phyloP scores from a whole-genome alignment of 2,888 invertebrate genomes.

The Cheilosia scutellata region DNA sequence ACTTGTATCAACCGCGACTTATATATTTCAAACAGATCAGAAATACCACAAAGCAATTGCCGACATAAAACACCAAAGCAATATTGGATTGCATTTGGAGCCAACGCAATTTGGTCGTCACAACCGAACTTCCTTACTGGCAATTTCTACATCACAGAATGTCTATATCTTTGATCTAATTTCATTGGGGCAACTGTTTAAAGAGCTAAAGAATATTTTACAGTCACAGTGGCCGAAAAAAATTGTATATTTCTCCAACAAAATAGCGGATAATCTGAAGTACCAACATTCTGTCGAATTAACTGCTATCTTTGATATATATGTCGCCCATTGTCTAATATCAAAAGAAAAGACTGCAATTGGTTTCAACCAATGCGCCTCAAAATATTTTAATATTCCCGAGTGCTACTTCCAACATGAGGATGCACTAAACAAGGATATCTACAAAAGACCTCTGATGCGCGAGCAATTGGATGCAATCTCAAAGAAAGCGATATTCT shows the following conservation, averaged over 20 bases:
- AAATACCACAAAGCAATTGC: constrained; percentile 79
- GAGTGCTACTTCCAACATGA: constrained; percentile 73
- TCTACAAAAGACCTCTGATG: constrained; percentile 77
- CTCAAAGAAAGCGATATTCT: constrained; percentile 77
- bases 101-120: constrained; percentile 78
- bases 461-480: constrained; percentile 62
- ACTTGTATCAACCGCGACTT: constrained; percentile 60
- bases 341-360: constrained; percentile 69
- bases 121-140: constrained; percentile 76
- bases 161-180: constrained; percentile 80
- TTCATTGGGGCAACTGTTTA: constrained; percentile 77
- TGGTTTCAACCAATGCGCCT: constrained; percentile 75
- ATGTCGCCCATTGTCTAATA: constrained; percentile 78
- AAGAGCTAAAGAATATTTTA: constrained; percentile 77
- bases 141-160: constrained; percentile 76
- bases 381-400: constrained; percentile 77
- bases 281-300: constrained; percentile 77
- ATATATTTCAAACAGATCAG: constrained; percentile 79
- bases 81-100: constrained; percentile 77
- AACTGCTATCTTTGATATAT: constrained; percentile 78
- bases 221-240: constrained; percentile 78
- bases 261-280: constrained; percentile 78
- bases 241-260: constrained; percentile 78
- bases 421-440: constrained; percentile 20
- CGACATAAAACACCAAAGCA: constrained; percentile 77